Percentiles rank a stretch among this genome's conserved stretches.
Conservation (phyloP, 2,113 vertebrate species). For the Spermophilus dauricus region DNA sequence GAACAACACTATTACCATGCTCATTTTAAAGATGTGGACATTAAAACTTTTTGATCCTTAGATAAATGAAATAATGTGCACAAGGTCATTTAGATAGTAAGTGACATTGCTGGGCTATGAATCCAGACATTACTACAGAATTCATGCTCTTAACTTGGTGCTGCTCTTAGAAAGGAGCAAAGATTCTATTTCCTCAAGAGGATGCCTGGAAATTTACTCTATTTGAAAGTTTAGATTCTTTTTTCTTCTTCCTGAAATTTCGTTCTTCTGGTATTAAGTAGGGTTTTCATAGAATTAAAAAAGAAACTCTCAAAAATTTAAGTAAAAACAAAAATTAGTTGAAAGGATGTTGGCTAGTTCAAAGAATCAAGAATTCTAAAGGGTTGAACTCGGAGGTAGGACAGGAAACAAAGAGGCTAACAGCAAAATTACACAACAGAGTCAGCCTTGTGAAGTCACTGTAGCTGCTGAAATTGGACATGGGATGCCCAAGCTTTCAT, state of each 20-base stretch:
- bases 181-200: not conserved
- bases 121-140: accelerated
- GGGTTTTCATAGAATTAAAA: not conserved
- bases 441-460: not conserved
- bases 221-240: not conserved
- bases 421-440: not conserved
- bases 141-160: accelerated
- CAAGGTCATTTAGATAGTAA: not conserved
- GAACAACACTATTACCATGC: not conserved
- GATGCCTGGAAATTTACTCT: not conserved
- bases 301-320: not conserved
- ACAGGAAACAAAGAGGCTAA: not conserved
- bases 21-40: not conserved
- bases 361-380: not conserved
- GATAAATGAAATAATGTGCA: not conserved
- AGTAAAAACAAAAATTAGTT: not conserved
- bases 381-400: not conserved
- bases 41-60: not conserved
- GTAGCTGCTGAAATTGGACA: not conserved
- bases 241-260: not conserved
- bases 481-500: not conserved
- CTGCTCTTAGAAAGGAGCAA: not conserved
- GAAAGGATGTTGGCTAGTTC: not conserved
- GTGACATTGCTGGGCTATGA: not conserved
- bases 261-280: not conserved